phyloP scores from a whole-genome alignment of 2,113 vertebrate genomes.

The Pontoporia blainvillei region DNA sequence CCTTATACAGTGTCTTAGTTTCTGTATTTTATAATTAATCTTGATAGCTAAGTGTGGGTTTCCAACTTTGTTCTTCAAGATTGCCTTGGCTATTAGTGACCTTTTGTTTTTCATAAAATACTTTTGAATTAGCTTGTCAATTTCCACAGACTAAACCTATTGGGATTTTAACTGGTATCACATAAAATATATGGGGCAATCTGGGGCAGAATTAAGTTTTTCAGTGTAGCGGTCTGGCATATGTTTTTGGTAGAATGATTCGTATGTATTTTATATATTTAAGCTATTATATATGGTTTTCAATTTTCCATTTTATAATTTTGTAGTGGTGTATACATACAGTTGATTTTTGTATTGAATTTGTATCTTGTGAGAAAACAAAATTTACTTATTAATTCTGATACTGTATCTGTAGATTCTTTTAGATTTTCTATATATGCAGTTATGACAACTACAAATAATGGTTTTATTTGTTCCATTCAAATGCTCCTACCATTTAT shows the following conservation, averaged over 20 bases:
- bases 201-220: not conserved
- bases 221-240: not conserved
- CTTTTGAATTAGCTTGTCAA: not conserved
- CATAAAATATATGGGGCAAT: not conserved
- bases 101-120: not conserved
- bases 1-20: not conserved
- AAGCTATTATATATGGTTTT: not conserved
- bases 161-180: not conserved
- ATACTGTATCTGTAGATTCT: not conserved
- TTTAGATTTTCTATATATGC: not conserved
- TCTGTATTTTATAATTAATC: not conserved
- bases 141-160: not conserved
- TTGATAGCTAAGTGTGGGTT: not conserved
- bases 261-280: not conserved
- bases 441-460: not conserved
- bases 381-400: not conserved
- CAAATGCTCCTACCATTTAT: not conserved
- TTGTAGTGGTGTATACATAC: too few relatives aligned
- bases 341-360: not conserved
- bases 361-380: not conserved
- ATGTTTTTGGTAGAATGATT: not conserved
- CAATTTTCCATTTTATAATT: not conserved
- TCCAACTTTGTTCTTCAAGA: not conserved
- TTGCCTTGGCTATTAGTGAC: not conserved
- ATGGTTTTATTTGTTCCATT: not conserved